Evolutionary conservation across 2,888 invertebrate genomes (phyloP).

Genomic region (Watsonalla cultraria): DNA sequence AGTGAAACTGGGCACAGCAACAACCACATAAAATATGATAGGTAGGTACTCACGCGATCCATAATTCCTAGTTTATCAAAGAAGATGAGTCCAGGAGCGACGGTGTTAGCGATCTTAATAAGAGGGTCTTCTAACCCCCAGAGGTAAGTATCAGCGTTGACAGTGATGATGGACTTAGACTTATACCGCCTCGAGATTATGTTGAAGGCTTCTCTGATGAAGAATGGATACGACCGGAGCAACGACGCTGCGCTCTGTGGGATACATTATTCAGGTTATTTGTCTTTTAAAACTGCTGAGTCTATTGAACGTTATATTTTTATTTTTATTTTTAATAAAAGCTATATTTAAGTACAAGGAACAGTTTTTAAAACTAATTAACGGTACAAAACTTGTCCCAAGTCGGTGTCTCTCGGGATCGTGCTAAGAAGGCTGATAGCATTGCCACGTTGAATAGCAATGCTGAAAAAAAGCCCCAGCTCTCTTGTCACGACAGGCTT

Average conservation of each 20-base stretch:
- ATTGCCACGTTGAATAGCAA: too few relatives aligned
- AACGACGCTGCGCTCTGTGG: conserved; percentile 59
- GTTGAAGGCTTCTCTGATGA: conserved; percentile 80
- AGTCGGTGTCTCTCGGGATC: too few relatives aligned
- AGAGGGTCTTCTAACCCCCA: conserved; percentile 91
- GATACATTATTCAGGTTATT: neutral
- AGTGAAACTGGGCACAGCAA: too few relatives aligned
- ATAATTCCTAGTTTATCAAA: conserved; percentile 87
- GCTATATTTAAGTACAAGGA: too few relatives aligned
- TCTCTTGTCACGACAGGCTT: too few relatives aligned
- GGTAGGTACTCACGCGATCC: conserved; percentile 81
- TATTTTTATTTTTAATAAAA: too few relatives aligned
- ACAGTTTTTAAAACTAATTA: too few relatives aligned
- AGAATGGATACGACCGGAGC: conserved; percentile 69
- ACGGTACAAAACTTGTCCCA: too few relatives aligned
- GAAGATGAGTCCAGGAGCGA: conserved; percentile 82
- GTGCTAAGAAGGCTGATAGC: too few relatives aligned
- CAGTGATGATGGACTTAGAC: conserved; percentile 80
- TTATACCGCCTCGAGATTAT: conserved; percentile 76
- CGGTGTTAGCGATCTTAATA: conserved; percentile 81
- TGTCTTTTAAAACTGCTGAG: too few relatives aligned
- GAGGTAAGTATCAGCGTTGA: conserved; percentile 84
- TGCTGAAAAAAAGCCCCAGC: too few relatives aligned
- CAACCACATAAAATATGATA: neutral
- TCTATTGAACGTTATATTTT: too few relatives aligned